Base-by-base conservation (phyloP, 2,797 vertebrate genomes). In the Aphelocoma californica region DNA sequence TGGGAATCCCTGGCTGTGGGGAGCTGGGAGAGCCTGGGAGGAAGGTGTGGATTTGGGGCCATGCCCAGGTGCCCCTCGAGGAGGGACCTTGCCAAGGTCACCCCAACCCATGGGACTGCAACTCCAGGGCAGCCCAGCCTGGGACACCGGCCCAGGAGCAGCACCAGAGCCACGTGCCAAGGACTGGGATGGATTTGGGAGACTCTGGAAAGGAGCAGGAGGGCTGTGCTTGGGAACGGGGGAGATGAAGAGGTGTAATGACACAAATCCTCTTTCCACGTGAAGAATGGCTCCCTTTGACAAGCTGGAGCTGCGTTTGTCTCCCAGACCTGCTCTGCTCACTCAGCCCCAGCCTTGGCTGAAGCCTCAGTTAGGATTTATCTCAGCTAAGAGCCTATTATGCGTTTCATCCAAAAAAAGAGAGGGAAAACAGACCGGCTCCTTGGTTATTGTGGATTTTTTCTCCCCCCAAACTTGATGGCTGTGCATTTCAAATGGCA, bases 291-390 rank as follows among this genome's bases (percentile, higher is more conserved):
- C 83, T 92, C 69, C 29, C 69, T 92, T 47, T 89, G 88, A 82
- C 81, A 82, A 73, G 84, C 54, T 67, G 81, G 71, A 74, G 91
- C 79, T 82, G 61, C 38, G 29, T 92, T 95, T 93, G 91, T 83
- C 86, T 91, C 73, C 34, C 81, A 95, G 93, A 71, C 36, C 88
- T 40, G 66, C 92, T 91, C 53, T 87, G 88, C 81, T 91, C 83
- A 92, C 94, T 89, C 81, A 94, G 93, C 86, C 86, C 74, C 84
- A 91, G 95, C 89, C 62, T 42, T 48, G 62, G 66, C 85, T 85
- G 95, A 93, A 93, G 92, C 84, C 82, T 96, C 82, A 94, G 84
- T 92, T 81, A 96, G 90, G 89, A 89, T 86, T 96, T 94, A 81
- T 91, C 87, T 18, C 47, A 83, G 87, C 85, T 93, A 83, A 96